These are phyloP conservation scores for Melitaea cinxia DNA, from an alignment of 1,140 invertebrate species.

Conservation along the genomic window DNA sequence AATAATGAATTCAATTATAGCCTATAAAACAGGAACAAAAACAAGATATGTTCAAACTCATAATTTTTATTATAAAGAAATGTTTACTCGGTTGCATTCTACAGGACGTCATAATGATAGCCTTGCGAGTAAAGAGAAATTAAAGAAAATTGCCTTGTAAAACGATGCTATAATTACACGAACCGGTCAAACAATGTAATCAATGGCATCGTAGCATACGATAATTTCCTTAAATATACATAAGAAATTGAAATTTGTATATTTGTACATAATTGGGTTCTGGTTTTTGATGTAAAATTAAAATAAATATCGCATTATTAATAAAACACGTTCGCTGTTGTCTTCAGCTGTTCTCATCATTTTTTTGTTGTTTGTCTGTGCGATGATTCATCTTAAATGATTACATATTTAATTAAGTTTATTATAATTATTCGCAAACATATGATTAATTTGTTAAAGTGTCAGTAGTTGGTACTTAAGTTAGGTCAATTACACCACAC, in stretches of 20 bases:
- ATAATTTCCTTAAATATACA: constrained; percentile 51
- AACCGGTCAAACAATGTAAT: constrained; percentile 33
- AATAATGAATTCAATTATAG: neutral
- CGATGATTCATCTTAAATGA: too few species aligned
- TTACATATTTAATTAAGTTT: too few species aligned
- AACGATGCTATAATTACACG: constrained; percentile 46
- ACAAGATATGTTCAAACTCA: neutral
- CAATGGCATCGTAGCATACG: constrained; percentile 34
- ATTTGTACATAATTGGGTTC: constrained; percentile 16
- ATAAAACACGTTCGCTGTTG: neutral
- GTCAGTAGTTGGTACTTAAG: too few species aligned
- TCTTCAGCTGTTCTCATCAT: neutral
- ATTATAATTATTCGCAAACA: too few species aligned
- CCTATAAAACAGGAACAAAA: neutral
- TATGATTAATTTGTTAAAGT: too few species aligned
- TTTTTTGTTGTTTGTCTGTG: too few species aligned
- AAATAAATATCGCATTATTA: too few species aligned
- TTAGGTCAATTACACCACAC: too few species aligned
- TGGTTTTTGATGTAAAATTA: constrained; percentile 5
- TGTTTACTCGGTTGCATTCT: constrained; percentile 15
- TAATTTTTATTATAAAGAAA: constrained; percentile 26
- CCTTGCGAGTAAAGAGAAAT: constrained; percentile 31
- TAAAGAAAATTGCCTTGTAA: constrained; percentile 57
- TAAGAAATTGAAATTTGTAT: constrained; percentile 5
- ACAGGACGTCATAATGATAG: constrained; percentile 9